Conservation (phyloP, 2,888 invertebrate genomes). For the Idaea biselata region DNA sequence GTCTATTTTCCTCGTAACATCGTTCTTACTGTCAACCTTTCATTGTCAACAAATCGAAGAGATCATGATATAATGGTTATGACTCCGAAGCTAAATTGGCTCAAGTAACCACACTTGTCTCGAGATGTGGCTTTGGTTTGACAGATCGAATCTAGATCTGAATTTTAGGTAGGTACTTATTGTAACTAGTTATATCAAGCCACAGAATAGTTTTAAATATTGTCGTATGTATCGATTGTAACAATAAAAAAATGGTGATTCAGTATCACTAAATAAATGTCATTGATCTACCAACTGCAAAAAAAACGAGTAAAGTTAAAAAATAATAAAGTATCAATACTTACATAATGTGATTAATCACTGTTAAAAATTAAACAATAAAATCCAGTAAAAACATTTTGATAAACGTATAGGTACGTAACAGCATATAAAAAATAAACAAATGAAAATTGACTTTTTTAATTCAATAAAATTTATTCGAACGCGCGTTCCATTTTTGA, state of each 20-base stretch:
- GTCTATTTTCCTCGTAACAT: constrained; percentile 40
- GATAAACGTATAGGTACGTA: no score
- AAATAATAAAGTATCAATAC: constrained; percentile 9
- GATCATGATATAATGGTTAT: constrained; percentile 54
- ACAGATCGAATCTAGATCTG: constrained; percentile 45
- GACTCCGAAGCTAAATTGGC: constrained; percentile 66
- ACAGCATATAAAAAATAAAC: constrained; percentile 8
- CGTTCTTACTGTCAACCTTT: constrained; percentile 31
- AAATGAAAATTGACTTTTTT: constrained; percentile 16
- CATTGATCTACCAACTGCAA: no score
- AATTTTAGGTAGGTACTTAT: constrained; percentile 13
- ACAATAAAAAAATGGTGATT: no score
- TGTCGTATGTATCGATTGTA: background rate
- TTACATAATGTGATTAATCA: constrained; percentile 33
- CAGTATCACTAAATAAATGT: no score
- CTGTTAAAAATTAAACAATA: constrained; percentile 28
- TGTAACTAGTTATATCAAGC: background rate
- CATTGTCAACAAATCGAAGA: constrained; percentile 40
- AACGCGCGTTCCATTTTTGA: constrained; percentile 33
- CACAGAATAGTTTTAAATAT: background rate
- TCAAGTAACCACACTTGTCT: constrained; percentile 70
- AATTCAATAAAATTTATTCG: constrained; percentile 6
- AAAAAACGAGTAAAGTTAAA: no score
- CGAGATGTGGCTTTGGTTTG: constrained; percentile 53
- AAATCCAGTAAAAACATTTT: constrained; percentile 29